Evolutionary conservation across 1,140 invertebrate species (phyloP).

Genomic region (Cydia splendana): DNA sequence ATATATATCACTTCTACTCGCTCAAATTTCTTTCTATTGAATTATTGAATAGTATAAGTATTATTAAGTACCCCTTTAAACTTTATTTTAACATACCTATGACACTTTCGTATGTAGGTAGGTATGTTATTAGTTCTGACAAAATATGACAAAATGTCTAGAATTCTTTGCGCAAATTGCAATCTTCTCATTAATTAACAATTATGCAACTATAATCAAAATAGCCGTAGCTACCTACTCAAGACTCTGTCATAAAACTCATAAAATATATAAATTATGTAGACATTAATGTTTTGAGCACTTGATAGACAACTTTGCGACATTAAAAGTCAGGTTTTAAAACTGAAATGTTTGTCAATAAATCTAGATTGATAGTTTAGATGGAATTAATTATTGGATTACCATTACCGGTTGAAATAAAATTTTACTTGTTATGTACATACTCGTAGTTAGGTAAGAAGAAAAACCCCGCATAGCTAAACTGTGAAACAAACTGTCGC

Average conservation of each 20-base stretch:
- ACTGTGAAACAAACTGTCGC: no score
- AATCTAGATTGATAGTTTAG: conserved; percentile 8
- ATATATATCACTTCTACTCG: no score
- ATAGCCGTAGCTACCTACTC: neutral
- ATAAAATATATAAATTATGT: conserved; percentile 3
- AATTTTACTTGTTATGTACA: no score
- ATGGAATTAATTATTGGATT: conserved; percentile 9
- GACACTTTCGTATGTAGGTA: no score
- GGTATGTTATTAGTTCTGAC: no score
- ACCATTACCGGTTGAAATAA: no score
- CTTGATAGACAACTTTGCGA: conserved; percentile 25
- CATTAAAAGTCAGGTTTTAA: conserved; percentile 14
- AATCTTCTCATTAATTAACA: neutral
- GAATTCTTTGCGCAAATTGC: neutral
- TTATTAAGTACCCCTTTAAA: no score
- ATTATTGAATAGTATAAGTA: no score
- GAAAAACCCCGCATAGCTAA: no score
- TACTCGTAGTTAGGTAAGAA: no score
- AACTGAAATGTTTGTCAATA: conserved; percentile 15
- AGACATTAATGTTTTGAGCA: conserved; percentile 22
- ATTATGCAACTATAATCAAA: conserved; percentile 15
- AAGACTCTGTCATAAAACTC: conserved; percentile 12
- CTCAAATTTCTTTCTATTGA: no score
- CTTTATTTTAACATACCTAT: no score
- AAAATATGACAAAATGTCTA: neutral